Percentiles rank a stretch among this genome's conserved stretches.
Evolutionary conservation across 2,888 invertebrate species (phyloP).

Genomic region (Flexamia atlantica): DNA sequence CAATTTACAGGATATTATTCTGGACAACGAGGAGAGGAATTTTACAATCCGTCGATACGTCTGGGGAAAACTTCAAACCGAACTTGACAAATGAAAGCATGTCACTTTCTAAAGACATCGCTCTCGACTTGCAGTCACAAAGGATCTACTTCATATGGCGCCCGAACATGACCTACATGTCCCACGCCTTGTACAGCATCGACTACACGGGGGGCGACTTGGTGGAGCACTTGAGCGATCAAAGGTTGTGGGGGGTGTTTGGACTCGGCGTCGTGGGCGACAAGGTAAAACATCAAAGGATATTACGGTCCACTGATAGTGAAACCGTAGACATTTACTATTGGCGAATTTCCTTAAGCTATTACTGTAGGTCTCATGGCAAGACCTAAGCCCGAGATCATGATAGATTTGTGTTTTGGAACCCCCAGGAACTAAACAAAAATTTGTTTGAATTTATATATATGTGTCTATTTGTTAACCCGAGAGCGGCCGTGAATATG

Average conservation of each 20-base stretch:
- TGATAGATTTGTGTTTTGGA: too few species aligned
- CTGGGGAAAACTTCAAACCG: not conserved
- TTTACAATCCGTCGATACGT: not conserved
- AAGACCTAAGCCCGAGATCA: too few species aligned
- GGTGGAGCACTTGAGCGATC: not conserved
- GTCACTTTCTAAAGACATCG: not conserved
- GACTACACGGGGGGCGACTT: constrained; percentile 11
- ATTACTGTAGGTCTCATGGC: too few species aligned
- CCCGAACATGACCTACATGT: not conserved
- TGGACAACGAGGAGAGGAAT: not conserved
- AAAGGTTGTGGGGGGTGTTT: not conserved
- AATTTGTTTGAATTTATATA: too few species aligned
- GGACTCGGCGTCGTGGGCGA: not conserved
- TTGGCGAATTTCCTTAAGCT: too few species aligned
- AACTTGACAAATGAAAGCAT: not conserved
- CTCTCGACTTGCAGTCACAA: not conserved
- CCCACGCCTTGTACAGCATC: constrained; percentile 2
- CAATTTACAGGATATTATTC: constrained; percentile 1
- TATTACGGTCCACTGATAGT: too few species aligned
- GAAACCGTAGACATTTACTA: too few species aligned
- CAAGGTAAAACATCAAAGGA: not conserved
- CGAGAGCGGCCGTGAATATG: too few species aligned
- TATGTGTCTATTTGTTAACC: too few species aligned
- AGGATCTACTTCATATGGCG: constrained; percentile 1
- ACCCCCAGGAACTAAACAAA: too few species aligned